Base-by-base conservation (phyloP, 2,888 invertebrate genomes). In the Caenorhabditis plicata region DNA sequence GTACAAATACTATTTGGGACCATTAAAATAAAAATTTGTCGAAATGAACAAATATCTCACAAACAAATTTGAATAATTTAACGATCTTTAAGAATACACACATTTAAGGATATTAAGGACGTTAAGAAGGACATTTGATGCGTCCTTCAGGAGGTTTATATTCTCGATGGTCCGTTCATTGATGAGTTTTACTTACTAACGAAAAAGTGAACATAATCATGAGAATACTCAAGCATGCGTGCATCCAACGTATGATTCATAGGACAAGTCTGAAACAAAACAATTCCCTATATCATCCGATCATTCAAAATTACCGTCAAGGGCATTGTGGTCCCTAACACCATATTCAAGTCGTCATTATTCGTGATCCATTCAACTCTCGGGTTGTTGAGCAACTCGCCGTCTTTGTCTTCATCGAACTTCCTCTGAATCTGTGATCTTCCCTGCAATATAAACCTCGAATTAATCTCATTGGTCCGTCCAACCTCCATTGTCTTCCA, bases 401-500 rank as follows among this genome's bases (percentile, higher is more conserved):
- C 75, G 5, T 67, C 65, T 1, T 51, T 50, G 26, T 73, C 67
- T 13, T 60, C 52, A 31, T 53, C 68, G 23, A 64, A 61, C 20
- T 60, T 48, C 13, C 68, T 27, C 26, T 41, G 39, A 22, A 68
- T 68, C 20, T 68, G 68, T 1, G 52, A 49, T 19, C 62, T 47
- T 20, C 68, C 68, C 50, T 54, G 23, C 22, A 35, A 9, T 9
- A 9, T 27, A 7, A 27, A 27, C 13, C n/a, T 5, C n/a, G 9
- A 9, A 17, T 40, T 8, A 9, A 22, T 22, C 8, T 40, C 20
- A 23, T 19, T n/a, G 8, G 7, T 15, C 20, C 9, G 9, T 9
- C 4, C 11, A 32, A 73, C 75, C 64, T 78, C 76, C 68, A 77
- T 75, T 7, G 77, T 77, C 11, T 76, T 70, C 49, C 82, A 82